phyloP scores from a whole-genome alignment of 1,140 invertebrate genomes.

The Leucophenga varia region DNA sequence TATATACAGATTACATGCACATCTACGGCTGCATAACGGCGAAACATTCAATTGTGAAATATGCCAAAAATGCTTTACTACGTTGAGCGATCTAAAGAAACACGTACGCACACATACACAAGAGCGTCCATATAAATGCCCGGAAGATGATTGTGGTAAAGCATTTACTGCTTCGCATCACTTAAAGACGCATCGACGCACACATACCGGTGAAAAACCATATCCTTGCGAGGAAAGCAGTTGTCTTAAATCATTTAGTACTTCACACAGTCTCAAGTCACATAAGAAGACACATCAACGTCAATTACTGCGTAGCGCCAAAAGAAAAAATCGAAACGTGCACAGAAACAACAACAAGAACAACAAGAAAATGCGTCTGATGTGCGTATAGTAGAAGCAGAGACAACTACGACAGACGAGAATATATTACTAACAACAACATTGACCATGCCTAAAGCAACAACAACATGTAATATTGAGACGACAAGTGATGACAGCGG shows the following conservation, averaged over 20 bases:
- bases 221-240: slow-evolving; percentile 72
- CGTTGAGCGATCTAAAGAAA: slow-evolving; percentile 90
- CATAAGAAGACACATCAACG: slow-evolving; percentile 69
- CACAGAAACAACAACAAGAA: slow-evolving; percentile 11
- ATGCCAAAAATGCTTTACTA: slow-evolving; percentile 91
- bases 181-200: slow-evolving; percentile 75
- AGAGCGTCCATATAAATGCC: slow-evolving; percentile 87
- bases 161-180: slow-evolving; percentile 93
- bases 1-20: slow-evolving; percentile 76
- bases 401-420: no score
- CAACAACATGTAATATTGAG: no score
- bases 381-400: neutral
- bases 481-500: slow-evolving; percentile 37
- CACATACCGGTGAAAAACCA: slow-evolving; percentile 65
- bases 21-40: slow-evolving; percentile 89
- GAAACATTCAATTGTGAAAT: slow-evolving; percentile 93
- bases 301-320: slow-evolving; percentile 34
- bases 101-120: slow-evolving; percentile 89
- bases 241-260: slow-evolving; percentile 78
- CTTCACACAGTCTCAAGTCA: slow-evolving; percentile 77
- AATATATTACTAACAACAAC: no score
- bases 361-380: no score
- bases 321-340: slow-evolving; percentile 31
- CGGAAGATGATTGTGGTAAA: slow-evolving; percentile 81
- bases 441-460: no score